Conservation (phyloP, 2,797 vertebrate species). For the Melopsittacus undulatus region DNA sequence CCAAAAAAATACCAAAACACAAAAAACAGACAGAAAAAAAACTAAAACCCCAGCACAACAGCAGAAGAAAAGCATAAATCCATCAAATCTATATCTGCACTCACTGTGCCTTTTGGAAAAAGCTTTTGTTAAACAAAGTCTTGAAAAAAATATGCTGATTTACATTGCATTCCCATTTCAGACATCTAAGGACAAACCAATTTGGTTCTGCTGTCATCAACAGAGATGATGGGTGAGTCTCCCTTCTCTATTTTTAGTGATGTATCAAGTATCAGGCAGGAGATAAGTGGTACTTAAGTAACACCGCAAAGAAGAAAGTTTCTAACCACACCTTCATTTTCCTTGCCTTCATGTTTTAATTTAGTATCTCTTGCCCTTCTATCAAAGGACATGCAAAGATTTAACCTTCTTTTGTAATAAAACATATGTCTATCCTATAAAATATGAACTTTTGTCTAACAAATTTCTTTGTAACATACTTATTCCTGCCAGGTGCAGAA, state of each 20-base stretch:
- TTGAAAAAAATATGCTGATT: not conserved
- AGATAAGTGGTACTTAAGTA: not conserved
- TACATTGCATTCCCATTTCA: not conserved
- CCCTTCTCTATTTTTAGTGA: constrained; percentile 41
- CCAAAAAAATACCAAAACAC: not conserved
- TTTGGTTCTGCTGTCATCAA: not conserved
- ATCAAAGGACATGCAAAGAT: not conserved
- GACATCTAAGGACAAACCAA: not conserved
- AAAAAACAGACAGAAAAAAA: not conserved
- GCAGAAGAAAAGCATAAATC: not conserved
- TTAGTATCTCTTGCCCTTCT: not conserved
- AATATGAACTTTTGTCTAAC: not conserved
- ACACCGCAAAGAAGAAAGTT: not conserved
- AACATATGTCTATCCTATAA: not conserved
- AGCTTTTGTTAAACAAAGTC: constrained; percentile 3
- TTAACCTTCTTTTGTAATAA: not conserved
- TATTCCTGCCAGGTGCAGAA: not conserved
- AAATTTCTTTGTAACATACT: not conserved
- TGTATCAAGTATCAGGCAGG: not conserved
- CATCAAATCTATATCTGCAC: not conserved
- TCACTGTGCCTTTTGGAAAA: not conserved
- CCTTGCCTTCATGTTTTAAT: not conserved
- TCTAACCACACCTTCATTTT: not conserved
- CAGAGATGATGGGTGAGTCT: not conserved
- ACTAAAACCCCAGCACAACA: not conserved